These are phyloP conservation scores for Temnothorax ravouxi DNA, from an alignment of 2,888 invertebrate genomes.

Conservation along the genomic window DNA sequence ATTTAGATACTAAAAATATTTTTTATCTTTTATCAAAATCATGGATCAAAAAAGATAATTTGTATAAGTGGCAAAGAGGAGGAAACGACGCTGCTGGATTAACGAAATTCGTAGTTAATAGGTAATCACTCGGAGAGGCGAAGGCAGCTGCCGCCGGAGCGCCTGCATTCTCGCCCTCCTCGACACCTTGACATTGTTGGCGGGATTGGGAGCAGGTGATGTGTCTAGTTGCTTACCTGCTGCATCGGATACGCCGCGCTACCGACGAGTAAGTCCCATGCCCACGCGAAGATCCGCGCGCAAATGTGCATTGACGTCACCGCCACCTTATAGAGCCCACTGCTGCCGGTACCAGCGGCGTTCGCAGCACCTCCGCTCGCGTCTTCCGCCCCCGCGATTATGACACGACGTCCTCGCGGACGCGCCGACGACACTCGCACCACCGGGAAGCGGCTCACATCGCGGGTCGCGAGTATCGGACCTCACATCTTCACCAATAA, in stretches of 20 bases:
- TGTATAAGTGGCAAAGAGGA: background rate
- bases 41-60: background rate
- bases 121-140: background rate
- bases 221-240: constrained; percentile 76
- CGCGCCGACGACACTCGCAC: constrained; percentile 1
- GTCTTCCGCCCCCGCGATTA: background rate
- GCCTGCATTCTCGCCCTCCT: background rate
- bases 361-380: background rate
- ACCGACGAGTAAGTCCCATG: constrained; percentile 82
- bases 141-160: background rate
- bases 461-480: background rate
- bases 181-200: background rate
- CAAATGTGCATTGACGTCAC: constrained; percentile 83
- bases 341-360: background rate
- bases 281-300: constrained; percentile 81
- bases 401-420: background rate
- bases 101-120: background rate
- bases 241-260: constrained; percentile 80
- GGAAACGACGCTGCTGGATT: background rate
- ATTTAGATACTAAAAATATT: background rate
- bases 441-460: background rate
- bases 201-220: background rate
- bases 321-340: constrained; percentile 51
- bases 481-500: constrained; percentile 14
- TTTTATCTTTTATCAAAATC: background rate